Evolutionary conservation across 2,888 invertebrate species (phyloP), one percentile per base, ranked within the genome.

Genomic region (Melinaea marsaeus): DNA sequence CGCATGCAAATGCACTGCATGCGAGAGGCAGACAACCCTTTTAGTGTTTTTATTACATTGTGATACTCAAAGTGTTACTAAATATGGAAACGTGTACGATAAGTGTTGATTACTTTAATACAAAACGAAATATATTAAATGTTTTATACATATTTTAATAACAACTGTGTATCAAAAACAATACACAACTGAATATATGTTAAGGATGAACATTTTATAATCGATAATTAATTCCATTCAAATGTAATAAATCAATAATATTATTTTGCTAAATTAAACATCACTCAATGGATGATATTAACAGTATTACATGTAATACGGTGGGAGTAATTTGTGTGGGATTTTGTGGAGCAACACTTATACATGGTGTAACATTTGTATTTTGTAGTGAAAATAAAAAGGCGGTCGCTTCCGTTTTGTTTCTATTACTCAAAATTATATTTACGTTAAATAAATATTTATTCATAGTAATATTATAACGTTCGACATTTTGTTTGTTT

Each of bases 1-100:
- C 75, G 80, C 79, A 84, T 85, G 81, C 83, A 85, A 85, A 85
- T 85, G 84, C 79, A 83, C 79, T 79, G 76, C 76, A 74, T 69
- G 63, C 60, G 55, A 65, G 51, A 59, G 58, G 60, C 56, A 55
- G 67, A 63, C 56, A 59, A 55, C 58, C 51, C 61, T 64, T 67
- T 69, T 63, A 66, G 63, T 64, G 57, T 55, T 65, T 67, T 63
- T 63, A 55, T 69, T 58, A 37, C 63, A 64, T 57, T 46, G 7
- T 32, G 22, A n/a, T 22, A 48, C 6, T 13, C 46, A 48, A 48
- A 7, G 13, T n/a, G 22, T 48, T n/a, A 22, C 22, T 48, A 48
- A 48, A 48, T n/a, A 32, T 7, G 51, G 42, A 3, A 9, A 11
- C 9, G 42, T 9, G 42, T 42, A 9, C 32, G 5, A 51, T 13